Conservation (phyloP, 2,113 vertebrate species). For the Misgurnus mizolepis region DNA sequence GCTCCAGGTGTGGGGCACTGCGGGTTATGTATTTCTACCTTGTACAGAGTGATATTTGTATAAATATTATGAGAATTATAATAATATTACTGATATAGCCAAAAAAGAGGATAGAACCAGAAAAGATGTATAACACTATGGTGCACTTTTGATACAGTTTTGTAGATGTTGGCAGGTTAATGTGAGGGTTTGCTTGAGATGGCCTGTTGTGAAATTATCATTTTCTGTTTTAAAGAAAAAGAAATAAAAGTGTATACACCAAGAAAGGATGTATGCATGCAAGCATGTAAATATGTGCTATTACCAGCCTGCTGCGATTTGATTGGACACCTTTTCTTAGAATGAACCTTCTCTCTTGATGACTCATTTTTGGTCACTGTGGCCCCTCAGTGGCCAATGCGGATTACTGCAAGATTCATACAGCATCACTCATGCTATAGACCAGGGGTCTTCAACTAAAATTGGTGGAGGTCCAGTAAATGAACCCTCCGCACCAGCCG, state of each 20-base stretch:
- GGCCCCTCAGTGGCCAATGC: constrained; percentile 53
- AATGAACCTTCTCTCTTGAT: constrained; percentile 54
- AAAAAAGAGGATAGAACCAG: constrained; percentile 69
- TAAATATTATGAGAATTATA: constrained; percentile 79
- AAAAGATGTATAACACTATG: constrained; percentile 83
- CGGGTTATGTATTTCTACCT: constrained; percentile 82
- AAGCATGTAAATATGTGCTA: constrained; percentile 34
- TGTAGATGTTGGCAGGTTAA: constrained; percentile 83
- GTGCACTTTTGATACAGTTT: constrained; percentile 90
- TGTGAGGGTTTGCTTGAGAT: constrained; percentile 81
- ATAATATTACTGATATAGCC: constrained; percentile 69
- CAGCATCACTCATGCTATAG: constrained; percentile 48
- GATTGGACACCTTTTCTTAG: constrained; percentile 9
- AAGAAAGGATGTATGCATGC: constrained; percentile 44
- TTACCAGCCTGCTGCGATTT: constrained; percentile 16
- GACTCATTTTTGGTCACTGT: constrained; percentile 65
- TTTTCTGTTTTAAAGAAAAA: constrained; percentile 88
- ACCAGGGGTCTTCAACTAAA: no score
- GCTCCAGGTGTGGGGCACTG: constrained; percentile 50
- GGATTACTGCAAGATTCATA: constrained; percentile 40
- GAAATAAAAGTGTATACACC: constrained; percentile 74
- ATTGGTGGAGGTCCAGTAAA: no score
- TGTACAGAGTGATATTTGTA: constrained; percentile 89
- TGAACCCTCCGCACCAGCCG: no score
- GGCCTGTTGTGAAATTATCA: constrained; percentile 81